phyloP scores from a whole-genome alignment of 2,888 invertebrate genomes.

The Acanthosepion pharaonis region DNA sequence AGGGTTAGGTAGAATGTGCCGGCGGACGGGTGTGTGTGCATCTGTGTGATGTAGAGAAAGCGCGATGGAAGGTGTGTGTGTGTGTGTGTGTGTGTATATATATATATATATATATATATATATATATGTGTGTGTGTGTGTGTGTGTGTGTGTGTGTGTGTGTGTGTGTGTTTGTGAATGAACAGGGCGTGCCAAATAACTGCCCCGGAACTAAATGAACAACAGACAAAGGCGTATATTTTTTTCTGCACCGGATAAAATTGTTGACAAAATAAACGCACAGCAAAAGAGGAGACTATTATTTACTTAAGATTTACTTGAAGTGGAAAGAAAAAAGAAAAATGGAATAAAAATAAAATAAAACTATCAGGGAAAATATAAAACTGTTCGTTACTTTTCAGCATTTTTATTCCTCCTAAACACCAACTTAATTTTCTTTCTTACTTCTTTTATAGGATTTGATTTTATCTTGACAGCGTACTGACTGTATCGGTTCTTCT shows the following conservation, averaged over 20 bases:
- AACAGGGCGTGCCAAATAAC: conserved; percentile 6
- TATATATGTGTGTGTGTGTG: too few species aligned
- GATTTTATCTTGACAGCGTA: background rate
- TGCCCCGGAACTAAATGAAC: background rate
- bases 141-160: background rate
- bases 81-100: background rate
- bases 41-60: background rate
- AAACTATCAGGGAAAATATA: background rate
- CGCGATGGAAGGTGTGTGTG: background rate
- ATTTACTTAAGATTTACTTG: conserved; percentile 12
- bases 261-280: background rate
- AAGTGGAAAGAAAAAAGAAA: background rate
- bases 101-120: too few species aligned
- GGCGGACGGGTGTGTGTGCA: background rate
- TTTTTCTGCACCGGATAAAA: background rate
- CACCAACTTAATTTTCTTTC: background rate
- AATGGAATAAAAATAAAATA: background rate
- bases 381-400: background rate
- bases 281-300: background rate
- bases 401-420: background rate
- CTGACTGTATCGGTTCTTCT: too few species aligned
- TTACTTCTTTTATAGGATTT: background rate
- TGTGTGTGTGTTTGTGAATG: background rate
- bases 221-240: background rate
- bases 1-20: background rate